Conservation (phyloP, 1,140 invertebrate species). For the Paralvinella palmiformis region DNA sequence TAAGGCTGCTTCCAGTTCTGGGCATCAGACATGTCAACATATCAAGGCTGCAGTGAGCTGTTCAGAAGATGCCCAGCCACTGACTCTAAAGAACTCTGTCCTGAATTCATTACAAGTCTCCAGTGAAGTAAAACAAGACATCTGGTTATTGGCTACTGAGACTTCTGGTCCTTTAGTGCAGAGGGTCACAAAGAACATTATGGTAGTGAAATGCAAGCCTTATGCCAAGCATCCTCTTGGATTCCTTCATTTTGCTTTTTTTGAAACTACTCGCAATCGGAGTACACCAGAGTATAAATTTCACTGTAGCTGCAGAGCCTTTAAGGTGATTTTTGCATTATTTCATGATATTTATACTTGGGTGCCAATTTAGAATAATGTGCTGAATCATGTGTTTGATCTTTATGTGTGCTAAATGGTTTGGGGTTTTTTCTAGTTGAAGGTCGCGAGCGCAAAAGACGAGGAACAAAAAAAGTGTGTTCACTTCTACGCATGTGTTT, state of each 20-base stretch:
- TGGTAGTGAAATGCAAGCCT: slow-evolving; percentile 70
- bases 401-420: not conserved
- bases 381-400: slow-evolving; percentile 21
- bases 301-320: slow-evolving; percentile 61
- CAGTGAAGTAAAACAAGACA: slow-evolving; percentile 62
- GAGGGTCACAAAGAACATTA: slow-evolving; percentile 68
- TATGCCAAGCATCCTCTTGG: slow-evolving; percentile 66
- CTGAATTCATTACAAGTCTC: slow-evolving; percentile 61
- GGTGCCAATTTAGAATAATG: slow-evolving; percentile 3
- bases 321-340: slow-evolving; percentile 50
- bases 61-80: slow-evolving; percentile 58
- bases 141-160: slow-evolving; percentile 61
- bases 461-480: slow-evolving; percentile 48
- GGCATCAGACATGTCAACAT: slow-evolving; percentile 57
- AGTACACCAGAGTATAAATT: slow-evolving; percentile 58
- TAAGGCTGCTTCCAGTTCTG: slow-evolving; percentile 21
- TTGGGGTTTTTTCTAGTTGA: slow-evolving; percentile 6
- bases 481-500: slow-evolving; percentile 67
- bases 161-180: slow-evolving; percentile 66
- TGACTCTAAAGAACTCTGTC: slow-evolving; percentile 62
- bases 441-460: slow-evolving; percentile 35
- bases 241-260: slow-evolving; percentile 67
- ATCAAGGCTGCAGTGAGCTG: slow-evolving; percentile 65
- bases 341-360: not conserved
- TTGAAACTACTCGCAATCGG: slow-evolving; percentile 54